Percentiles rank a stretch among this genome's conserved stretches.
Evolutionary conservation across 2,888 invertebrate genomes (phyloP).

Genomic region (Pseudanteris insignis): DNA sequence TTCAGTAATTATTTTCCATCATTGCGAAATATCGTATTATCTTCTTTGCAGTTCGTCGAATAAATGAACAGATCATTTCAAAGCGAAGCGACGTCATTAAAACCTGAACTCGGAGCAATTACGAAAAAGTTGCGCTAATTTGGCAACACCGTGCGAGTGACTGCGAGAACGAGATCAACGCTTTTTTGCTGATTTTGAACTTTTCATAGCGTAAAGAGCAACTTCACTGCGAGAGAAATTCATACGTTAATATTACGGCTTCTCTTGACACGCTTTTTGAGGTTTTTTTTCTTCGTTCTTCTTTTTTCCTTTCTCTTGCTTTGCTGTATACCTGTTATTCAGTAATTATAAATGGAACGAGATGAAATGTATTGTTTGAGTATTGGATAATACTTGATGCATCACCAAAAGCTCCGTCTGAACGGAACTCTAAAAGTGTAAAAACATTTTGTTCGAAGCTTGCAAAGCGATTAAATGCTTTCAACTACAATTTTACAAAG

Average conservation of each 20-base stretch:
- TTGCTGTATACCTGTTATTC: conserved; percentile 10
- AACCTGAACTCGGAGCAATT: conserved; percentile 1
- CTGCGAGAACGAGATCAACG: conserved; percentile 9
- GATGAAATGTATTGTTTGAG: conserved; percentile 8
- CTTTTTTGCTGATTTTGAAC: conserved; percentile 13
- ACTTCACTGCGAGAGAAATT: conserved; percentile 29
- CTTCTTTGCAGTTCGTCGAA: not conserved
- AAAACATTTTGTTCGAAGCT: too few species aligned
- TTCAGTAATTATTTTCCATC: too few species aligned
- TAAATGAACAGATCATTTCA: not conserved
- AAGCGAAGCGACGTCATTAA: conserved; percentile 5
- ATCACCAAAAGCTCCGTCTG: too few species aligned
- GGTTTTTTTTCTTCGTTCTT: conserved; percentile 1
- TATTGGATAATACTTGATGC: too few species aligned
- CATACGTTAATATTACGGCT: conserved; percentile 22
- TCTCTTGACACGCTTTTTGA: conserved; percentile 22
- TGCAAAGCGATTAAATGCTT: too few species aligned
- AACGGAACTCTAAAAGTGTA: too few species aligned
- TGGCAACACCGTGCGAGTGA: conserved; percentile 11
- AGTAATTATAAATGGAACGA: conserved; percentile 6
- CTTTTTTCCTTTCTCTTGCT: too few species aligned
- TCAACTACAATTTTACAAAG: too few species aligned
- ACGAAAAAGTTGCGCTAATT: conserved; percentile 16
- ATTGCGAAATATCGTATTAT: too few species aligned
- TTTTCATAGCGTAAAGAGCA: conserved; percentile 20